Evolutionary conservation across 2,113 vertebrate species (phyloP), one percentile per base, ranked within the genome.

Genomic region (Mixornis gularis): DNA sequence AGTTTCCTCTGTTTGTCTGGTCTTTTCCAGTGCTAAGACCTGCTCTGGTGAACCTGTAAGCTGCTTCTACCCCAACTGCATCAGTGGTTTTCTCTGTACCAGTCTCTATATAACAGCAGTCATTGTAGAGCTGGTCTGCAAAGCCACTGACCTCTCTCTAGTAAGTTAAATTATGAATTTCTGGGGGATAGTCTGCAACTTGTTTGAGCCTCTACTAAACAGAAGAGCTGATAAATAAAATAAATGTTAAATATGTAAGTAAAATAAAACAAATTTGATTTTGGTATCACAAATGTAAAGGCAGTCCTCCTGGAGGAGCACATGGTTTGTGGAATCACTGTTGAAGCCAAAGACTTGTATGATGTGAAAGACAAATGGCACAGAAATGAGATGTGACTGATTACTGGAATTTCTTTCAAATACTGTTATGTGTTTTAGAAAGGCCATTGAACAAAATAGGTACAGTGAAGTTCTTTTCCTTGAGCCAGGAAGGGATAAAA

Each of bases 381-480:
- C 38, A 83, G 53, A 90, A 95, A 89, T 87, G 21, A 87, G 73
- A 85, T 32, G 17, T n/a, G 29, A 86, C 11, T 72, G 73, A 83
- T 58, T 71, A 68, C 21, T 68, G 49, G 34, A 87, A 63, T 77
- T 94, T 53, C 7, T 80, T 89, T 79, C 51, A 85, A 89, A 87
- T 32, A 53, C 56, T 70, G 21, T 55, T 69, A 36, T 17, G 26
- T 84, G 48, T 34, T 73, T 65, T 84, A 87, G 53, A 86, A 93
- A 91, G 49, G 56, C 76, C 41, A 69, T 15, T 38, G 56, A 74
- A 74, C 38, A 82, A 51, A 91, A 74, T 7, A 78, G 13, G 40
- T 51, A 26, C n/a, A 83, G 44, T 36, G 34, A 46, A 55, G 8
- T 58, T 85, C 46, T 85, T 32, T 81, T 83, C n/a, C 68, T 74